Conservation (phyloP, 2,113 vertebrate species). For the Tragulus kanchil region DNA sequence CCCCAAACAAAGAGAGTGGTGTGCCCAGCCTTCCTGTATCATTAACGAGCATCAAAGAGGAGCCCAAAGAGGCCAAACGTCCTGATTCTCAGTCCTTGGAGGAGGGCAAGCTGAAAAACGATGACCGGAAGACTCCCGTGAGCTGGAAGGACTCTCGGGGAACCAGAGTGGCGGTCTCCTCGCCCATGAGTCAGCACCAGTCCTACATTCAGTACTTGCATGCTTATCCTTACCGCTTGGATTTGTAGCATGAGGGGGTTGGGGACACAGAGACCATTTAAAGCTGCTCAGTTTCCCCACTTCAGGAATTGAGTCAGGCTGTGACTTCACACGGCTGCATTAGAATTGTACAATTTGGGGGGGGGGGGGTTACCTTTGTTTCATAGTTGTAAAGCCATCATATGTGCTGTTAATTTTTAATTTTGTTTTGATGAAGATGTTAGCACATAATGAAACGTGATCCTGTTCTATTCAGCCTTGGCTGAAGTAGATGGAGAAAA, state of each 20-base stretch:
- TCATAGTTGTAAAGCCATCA: constrained; percentile 38
- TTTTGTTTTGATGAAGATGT: constrained; percentile 62
- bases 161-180: constrained; percentile 93
- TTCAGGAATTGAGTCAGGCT: neutral
- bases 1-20: constrained; percentile 92
- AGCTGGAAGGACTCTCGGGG: constrained; percentile 95
- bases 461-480: neutral
- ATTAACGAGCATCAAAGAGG: constrained; percentile 92
- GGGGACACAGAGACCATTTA: neutral
- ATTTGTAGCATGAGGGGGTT: too few relatives aligned
- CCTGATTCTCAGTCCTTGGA: constrained; percentile 91
- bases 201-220: constrained; percentile 98
- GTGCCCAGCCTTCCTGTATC: constrained; percentile 88
- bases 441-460: constrained; percentile 37
- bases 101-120: constrained; percentile 91
- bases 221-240: constrained; percentile 96
- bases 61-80: constrained; percentile 92
- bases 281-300: too few relatives aligned
- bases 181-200: constrained; percentile 96
- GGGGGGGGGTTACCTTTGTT: neutral
- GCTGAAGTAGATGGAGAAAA: constrained; percentile 5
- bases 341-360: neutral
- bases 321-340: neutral
- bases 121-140: constrained; percentile 92
- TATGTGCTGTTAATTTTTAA: constrained; percentile 49